Evolutionary conservation across 2,113 vertebrate genomes (phyloP).

Genomic region (Brevimyrus niger): DNA sequence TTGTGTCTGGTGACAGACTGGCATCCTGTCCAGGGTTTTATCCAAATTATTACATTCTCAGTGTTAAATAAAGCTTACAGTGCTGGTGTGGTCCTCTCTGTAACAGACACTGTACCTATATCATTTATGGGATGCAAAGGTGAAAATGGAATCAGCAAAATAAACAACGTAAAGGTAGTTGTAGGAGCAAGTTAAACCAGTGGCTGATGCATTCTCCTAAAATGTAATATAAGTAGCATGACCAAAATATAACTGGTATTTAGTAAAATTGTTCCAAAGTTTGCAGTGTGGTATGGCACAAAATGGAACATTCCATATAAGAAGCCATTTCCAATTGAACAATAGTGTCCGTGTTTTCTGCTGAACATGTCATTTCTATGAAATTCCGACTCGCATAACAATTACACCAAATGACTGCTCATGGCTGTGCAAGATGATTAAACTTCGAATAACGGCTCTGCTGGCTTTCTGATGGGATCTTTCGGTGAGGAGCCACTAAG

Average conservation of each 20-base stretch:
- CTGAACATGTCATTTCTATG: neutral
- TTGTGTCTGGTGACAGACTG: neutral
- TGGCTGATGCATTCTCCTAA: neutral
- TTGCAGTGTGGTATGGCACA: neutral
- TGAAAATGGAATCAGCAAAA: neutral
- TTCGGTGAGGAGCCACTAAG: neutral
- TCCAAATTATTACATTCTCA: neutral
- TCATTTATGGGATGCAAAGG: neutral
- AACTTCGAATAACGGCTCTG: neutral
- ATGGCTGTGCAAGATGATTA: neutral
- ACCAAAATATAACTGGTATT: neutral
- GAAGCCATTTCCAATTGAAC: neutral
- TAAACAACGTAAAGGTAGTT: neutral
- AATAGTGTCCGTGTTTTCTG: neutral
- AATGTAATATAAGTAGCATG: neutral
- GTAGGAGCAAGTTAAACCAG: neutral
- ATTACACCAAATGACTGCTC: neutral
- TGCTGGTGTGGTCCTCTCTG: neutral
- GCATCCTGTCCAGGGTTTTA: neutral
- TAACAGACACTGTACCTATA: neutral
- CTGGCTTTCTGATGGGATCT: neutral
- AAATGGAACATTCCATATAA: neutral
- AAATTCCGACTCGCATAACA: neutral
- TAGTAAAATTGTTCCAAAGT: neutral
- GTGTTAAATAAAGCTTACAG: neutral